Evolutionary conservation across 2,113 vertebrate genomes (phyloP).

Genomic region (Oncorhynchus clarkii): DNA sequence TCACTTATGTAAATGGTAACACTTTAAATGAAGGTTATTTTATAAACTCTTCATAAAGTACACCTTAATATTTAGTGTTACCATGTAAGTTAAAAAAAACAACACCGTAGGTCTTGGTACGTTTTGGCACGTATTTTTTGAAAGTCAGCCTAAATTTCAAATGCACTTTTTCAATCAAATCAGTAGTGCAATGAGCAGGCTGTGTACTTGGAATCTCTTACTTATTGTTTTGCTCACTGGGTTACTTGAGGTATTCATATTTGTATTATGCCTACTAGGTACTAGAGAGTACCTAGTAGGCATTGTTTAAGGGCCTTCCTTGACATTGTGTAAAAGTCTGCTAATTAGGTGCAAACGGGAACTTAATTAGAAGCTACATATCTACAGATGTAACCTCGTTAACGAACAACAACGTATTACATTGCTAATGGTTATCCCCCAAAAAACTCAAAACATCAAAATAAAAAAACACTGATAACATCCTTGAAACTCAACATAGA

Average conservation of each 20-base stretch:
- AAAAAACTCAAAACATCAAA: conserved; percentile 6
- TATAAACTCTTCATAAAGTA: too few relatives aligned
- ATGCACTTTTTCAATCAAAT: too few relatives aligned
- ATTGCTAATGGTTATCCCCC: conserved; percentile 22
- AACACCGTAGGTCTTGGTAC: too few relatives aligned
- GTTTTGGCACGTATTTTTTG: too few relatives aligned
- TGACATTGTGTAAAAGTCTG: conserved; percentile 23
- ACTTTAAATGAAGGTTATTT: too few relatives aligned
- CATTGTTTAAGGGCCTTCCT: conserved; percentile 28
- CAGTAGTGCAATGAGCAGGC: too few relatives aligned
- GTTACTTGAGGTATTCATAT: background rate
- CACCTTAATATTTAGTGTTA: too few relatives aligned
- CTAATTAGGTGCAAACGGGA: conserved; percentile 36
- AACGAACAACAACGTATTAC: conserved; percentile 32
- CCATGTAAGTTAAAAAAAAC: too few relatives aligned
- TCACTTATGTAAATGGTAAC: too few relatives aligned
- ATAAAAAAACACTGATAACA: conserved; percentile 14
- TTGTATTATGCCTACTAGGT: too few relatives aligned
- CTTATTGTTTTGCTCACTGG: background rate
- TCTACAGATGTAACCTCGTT: conserved; percentile 23
- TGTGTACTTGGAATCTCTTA: background rate
- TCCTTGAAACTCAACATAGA: conserved; percentile 2
- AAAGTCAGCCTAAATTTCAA: too few relatives aligned
- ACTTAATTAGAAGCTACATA: conserved; percentile 28
- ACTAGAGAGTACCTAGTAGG: conserved; percentile 5